phyloP scores from a whole-genome alignment of 2,888 invertebrate genomes.

The Atrina japonica region DNA sequence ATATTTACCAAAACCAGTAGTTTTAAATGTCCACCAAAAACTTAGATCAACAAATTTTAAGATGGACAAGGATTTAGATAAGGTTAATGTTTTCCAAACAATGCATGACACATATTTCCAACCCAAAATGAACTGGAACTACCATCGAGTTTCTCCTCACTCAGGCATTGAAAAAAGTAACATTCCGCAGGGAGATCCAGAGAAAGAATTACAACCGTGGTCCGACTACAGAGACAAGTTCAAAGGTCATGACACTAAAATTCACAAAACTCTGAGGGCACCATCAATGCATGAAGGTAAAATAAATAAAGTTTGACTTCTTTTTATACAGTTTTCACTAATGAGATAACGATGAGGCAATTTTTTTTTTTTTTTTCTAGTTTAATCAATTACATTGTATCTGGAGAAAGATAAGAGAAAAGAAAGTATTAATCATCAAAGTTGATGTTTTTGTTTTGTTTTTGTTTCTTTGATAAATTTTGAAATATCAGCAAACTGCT shows the following conservation, averaged over 20 bases:
- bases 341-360: too few species aligned
- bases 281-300: constrained; percentile 72
- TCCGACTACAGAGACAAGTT: constrained; percentile 74
- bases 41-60: constrained; percentile 75
- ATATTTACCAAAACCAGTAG: constrained; percentile 62
- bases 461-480: not conserved
- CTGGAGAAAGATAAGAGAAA: too few species aligned
- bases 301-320: constrained; percentile 6
- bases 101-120: constrained; percentile 71
- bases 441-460: too few species aligned
- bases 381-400: too few species aligned
- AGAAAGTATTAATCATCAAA: too few species aligned
- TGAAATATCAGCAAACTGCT: too few species aligned
- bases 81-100: constrained; percentile 72
- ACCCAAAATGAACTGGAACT: constrained; percentile 62
- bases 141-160: constrained; percentile 40
- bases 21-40: constrained; percentile 60
- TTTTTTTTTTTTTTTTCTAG: too few species aligned
- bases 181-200: constrained; percentile 74
- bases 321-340: not conserved
- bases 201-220: constrained; percentile 69
- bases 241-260: constrained; percentile 68
- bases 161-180: constrained; percentile 56
- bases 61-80: constrained; percentile 73
- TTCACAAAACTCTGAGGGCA: constrained; percentile 62